A percentile compares a stretch with the other conserved stretches of the same genome.
phyloP scores from a whole-genome alignment of 1,140 invertebrate species.

The Chymomyza costata region DNA sequence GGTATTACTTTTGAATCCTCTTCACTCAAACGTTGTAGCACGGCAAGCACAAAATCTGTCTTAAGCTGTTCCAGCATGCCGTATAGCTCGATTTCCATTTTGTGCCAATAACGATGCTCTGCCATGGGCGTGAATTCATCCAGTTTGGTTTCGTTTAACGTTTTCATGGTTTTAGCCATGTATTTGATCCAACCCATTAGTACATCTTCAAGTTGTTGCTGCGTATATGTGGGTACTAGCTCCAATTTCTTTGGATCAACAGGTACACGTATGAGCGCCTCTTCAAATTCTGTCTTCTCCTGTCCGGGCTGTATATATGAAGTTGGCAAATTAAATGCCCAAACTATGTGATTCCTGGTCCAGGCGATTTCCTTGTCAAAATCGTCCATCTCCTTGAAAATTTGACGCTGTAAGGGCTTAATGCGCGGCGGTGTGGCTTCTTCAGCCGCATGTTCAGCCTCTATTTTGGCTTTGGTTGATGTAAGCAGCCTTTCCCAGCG shows the following conservation, averaged over 20 bases:
- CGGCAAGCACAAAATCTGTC: slow-evolving; percentile 80
- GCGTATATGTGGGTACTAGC: slow-evolving; percentile 76
- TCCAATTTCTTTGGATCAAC: slow-evolving; percentile 76
- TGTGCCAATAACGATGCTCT: slow-evolving; percentile 89
- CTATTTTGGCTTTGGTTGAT: slow-evolving; percentile 63
- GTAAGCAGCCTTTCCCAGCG: slow-evolving; percentile 64
- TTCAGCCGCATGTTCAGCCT: slow-evolving; percentile 46
- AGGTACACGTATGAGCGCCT: slow-evolving; percentile 76
- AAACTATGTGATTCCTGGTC: slow-evolving; percentile 82
- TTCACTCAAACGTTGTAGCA: slow-evolving; percentile 74
- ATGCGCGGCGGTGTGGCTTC: slow-evolving; percentile 46
- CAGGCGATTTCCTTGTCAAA: slow-evolving; percentile 55
- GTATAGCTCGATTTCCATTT: slow-evolving; percentile 84
- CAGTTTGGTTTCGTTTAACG: slow-evolving; percentile 76
- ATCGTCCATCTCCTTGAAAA: slow-evolving; percentile 60
- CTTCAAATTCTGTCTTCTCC: slow-evolving; percentile 75
- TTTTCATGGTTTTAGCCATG: slow-evolving; percentile 78
- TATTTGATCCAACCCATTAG: slow-evolving; percentile 81
- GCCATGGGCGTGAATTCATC: slow-evolving; percentile 85
- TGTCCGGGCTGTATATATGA: slow-evolving; percentile 76
- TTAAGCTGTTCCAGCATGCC: slow-evolving; percentile 88
- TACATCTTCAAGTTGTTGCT: slow-evolving; percentile 79
- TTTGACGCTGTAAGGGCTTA: slow-evolving; percentile 45
- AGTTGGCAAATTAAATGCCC: slow-evolving; percentile 80
- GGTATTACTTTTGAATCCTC: slow-evolving; percentile 12